Conservation (phyloP, 35 echinoderm and acorn worm genomes). For the Antedon bifida region DNA sequence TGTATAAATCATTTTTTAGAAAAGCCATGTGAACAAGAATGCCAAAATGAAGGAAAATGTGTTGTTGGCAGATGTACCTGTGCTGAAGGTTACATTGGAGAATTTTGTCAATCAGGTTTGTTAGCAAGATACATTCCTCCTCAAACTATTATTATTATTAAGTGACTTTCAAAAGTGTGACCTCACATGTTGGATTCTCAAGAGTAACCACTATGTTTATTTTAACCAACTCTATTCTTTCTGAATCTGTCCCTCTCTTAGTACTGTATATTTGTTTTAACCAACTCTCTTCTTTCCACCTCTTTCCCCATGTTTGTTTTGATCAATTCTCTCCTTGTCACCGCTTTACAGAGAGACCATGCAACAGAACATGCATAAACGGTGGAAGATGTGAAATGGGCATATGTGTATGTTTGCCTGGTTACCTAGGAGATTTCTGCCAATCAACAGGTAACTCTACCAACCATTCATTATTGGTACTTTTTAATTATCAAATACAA, state of each 20-base stretch:
- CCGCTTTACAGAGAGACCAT: neutral
- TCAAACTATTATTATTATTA: too few relatives aligned
- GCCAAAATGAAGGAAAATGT: conserved; percentile 49
- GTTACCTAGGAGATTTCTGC: conserved; percentile 49
- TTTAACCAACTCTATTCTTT: too few relatives aligned
- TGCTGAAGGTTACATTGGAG: conserved; percentile 28
- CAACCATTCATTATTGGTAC: neutral
- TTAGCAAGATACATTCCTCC: too few relatives aligned
- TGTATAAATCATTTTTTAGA: conserved; percentile 1
- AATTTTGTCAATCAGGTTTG: conserved; percentile 39
- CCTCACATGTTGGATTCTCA: too few relatives aligned
- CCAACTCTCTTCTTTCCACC: too few relatives aligned
- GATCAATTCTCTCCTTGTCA: neutral
- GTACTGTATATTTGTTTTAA: too few relatives aligned
- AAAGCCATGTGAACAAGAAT: conserved; percentile 14
- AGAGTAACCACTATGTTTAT: too few relatives aligned
- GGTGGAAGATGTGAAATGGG: conserved; percentile 33
- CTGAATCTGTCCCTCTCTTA: too few relatives aligned
- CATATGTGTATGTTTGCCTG: conserved; percentile 30
- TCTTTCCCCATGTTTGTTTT: neutral
- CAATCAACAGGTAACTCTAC: conserved; percentile 40
- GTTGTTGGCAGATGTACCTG: conserved; percentile 30
- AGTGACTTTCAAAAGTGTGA: too few relatives aligned
- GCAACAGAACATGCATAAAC: conserved; percentile 21
- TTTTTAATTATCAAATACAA: too few relatives aligned